These are phyloP conservation scores for Alces alces DNA, from an alignment of 2,113 vertebrate genomes.

Conservation along the genomic window DNA sequence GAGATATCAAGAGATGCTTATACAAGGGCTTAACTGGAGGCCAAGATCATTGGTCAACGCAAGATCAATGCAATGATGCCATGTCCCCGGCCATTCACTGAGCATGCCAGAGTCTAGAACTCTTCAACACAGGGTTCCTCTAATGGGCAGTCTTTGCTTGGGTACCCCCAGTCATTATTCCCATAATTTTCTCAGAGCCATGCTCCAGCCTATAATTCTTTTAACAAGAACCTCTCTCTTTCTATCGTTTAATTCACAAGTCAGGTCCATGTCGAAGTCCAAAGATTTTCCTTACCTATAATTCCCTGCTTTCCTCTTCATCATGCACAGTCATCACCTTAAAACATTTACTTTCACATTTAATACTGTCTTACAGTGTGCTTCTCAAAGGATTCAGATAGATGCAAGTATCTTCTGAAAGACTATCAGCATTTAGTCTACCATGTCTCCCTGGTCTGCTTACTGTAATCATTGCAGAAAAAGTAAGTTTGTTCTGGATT, in stretches of 20 bases:
- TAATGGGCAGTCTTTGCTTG: background rate
- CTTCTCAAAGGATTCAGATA: background rate
- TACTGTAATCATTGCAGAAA: background rate
- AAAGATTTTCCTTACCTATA: background rate
- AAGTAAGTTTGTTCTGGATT: background rate
- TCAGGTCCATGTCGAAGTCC: too few species aligned
- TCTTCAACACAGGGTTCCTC: background rate
- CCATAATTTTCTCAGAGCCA: background rate
- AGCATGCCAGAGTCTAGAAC: background rate
- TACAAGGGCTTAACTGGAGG: background rate
- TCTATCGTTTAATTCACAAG: background rate
- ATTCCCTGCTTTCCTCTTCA: background rate
- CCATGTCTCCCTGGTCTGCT: background rate
- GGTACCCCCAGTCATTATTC: background rate
- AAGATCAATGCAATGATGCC: rapidly evolving
- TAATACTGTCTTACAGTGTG: background rate
- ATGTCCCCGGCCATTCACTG: background rate
- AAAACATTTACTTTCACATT: background rate
- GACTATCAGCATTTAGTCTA: background rate
- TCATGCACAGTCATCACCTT: background rate
- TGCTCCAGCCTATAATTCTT: background rate
- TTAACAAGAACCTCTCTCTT: background rate
- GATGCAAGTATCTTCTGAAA: background rate
- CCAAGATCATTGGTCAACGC: background rate
- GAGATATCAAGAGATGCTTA: background rate